phyloP scores from a whole-genome alignment of 1,140 invertebrate genomes.

The Diachasmimorpha longicaudata region DNA sequence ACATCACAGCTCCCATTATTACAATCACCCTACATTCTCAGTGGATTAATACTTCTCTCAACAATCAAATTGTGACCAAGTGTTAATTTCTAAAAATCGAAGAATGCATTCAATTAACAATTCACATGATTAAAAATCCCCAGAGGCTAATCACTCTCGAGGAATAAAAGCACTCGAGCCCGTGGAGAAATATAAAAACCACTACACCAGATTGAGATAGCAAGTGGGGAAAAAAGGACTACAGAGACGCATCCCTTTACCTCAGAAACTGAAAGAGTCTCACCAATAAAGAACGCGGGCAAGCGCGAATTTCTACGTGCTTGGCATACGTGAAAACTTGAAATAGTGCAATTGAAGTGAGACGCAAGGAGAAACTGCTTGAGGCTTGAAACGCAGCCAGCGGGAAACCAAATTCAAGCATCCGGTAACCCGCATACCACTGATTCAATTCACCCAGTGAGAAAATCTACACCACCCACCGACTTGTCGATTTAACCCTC shows the following conservation, averaged over 20 bases:
- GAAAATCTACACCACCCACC: conserved; percentile 6
- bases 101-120: no score
- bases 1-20: no score
- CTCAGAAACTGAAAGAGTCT: conserved; percentile 12
- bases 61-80: no score
- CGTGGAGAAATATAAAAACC: conserved; percentile 25
- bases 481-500: conserved; percentile 23
- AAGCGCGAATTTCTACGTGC: conserved; percentile 52
- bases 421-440: conserved; percentile 20
- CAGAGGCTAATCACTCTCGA: background rate
- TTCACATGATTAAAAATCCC: background rate
- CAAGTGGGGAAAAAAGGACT: conserved; percentile 10
- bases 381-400: conserved; percentile 10
- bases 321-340: conserved; percentile 35
- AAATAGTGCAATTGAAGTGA: conserved; percentile 8
- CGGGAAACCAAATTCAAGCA: conserved; percentile 21
- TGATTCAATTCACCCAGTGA: background rate
- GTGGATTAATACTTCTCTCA: no score
- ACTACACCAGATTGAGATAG: conserved; percentile 27
- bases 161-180: conserved; percentile 7
- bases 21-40: no score
- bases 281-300: conserved; percentile 43
- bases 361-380: conserved; percentile 11
- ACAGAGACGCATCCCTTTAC: background rate
- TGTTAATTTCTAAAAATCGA: no score